phyloP scores from a whole-genome alignment of 2,888 invertebrate species.

The Strigamia transsilvanica region DNA sequence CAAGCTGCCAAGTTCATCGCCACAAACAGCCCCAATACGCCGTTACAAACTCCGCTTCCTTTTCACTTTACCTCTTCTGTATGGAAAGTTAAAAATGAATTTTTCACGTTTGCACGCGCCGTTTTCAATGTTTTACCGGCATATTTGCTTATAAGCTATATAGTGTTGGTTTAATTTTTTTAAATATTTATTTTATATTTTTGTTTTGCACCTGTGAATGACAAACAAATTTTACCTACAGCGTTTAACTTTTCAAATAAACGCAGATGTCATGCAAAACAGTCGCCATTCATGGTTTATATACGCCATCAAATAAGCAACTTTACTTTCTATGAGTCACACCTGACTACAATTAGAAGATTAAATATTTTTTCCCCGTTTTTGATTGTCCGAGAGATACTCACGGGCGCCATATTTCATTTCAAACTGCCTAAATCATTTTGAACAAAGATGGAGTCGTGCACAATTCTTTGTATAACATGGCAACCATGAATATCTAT shows the following conservation, averaged over 20 bases:
- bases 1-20: constrained; percentile 2
- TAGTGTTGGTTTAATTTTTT: no score
- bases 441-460: constrained; percentile 2
- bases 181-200: no score
- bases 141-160: no score
- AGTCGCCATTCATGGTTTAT: neutral
- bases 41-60: neutral
- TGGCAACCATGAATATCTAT: constrained; percentile 8
- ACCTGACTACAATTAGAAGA: neutral
- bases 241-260: constrained; percentile 8
- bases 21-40: neutral
- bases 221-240: neutral
- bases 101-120: no score
- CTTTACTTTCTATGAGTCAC: neutral
- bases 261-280: constrained; percentile 2
- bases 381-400: neutral
- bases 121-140: no score
- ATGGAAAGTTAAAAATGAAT: no score
- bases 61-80: no score
- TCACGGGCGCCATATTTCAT: neutral
- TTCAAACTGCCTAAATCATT: neutral
- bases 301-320: neutral
- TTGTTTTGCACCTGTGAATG: neutral
- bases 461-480: neutral
- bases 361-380: no score